Conservation (phyloP, 35 echinoderm and acorn worm species). For the Strongylocentrotus purpuratus region DNA sequence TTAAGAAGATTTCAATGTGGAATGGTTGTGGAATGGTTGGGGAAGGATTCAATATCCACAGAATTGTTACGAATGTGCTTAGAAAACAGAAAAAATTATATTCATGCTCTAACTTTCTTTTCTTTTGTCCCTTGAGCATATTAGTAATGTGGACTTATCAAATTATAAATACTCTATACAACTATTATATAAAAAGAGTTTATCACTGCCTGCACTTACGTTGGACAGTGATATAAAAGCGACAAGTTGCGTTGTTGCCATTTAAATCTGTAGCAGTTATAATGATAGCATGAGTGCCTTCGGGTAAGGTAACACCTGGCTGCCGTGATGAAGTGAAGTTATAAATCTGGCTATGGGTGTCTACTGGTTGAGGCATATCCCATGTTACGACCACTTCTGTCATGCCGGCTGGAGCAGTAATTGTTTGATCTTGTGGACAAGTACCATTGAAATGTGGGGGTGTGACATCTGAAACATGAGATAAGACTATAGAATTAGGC, state of each 20-base stretch:
- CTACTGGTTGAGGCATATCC: conserved; percentile 45
- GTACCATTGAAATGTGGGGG: conserved; percentile 69
- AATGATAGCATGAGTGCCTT: conserved; percentile 53
- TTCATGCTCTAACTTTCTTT: no score
- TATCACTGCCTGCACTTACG: conserved; percentile 36
- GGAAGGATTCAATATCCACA: no score
- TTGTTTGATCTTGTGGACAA: conserved; percentile 47
- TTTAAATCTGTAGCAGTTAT: conserved; percentile 52
- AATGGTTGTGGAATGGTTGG: no score
- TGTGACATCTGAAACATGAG: conserved; percentile 4
- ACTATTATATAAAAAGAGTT: background rate
- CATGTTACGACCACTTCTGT: conserved; percentile 42
- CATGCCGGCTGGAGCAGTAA: conserved; percentile 27
- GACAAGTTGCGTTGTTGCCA: conserved; percentile 63
- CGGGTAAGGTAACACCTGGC: conserved; percentile 28
- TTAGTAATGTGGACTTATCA: no score
- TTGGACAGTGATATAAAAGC: conserved; percentile 47
- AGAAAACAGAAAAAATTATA: no score
- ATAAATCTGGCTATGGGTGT: conserved; percentile 7
- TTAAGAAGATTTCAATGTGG: no score
- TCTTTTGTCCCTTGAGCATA: no score
- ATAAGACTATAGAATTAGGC: background rate
- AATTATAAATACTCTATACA: no score
- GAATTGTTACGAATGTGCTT: no score
- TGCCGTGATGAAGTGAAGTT: conserved; percentile 54